Percentiles rank a stretch among this genome's conserved stretches.
Evolutionary conservation across 2,888 invertebrate species (phyloP).

Genomic region (Troilus luridus): DNA sequence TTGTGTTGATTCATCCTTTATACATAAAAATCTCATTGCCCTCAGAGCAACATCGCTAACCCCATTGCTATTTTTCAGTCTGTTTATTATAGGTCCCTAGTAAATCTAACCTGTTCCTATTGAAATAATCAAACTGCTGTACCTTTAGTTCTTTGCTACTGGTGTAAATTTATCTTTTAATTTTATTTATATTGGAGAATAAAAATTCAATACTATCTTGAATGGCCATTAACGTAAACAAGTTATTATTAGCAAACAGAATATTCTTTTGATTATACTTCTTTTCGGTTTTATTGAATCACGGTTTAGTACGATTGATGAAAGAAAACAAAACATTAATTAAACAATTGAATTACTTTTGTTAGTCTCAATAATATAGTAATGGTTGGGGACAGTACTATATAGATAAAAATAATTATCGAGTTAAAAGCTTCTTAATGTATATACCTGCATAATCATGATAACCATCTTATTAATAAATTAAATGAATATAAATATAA

Average conservation of each 20-base stretch:
- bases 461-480: neutral
- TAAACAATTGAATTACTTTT: neutral
- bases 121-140: neutral
- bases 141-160: neutral
- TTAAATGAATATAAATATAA: neutral
- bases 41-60: neutral
- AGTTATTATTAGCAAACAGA: neutral
- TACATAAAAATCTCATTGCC: neutral
- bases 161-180: neutral
- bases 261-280: neutral
- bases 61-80: neutral
- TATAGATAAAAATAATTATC: neutral
- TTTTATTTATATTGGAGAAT: neutral
- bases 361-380: neutral
- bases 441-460: neutral
- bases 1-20: neutral
- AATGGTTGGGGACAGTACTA: slow-evolving; percentile 9
- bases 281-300: too few species aligned
- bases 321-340: neutral
- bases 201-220: neutral
- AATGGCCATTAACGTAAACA: neutral
- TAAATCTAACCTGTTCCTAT: too few species aligned
- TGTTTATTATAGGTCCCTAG: too few species aligned
- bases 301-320: neutral
- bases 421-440: neutral